Percentiles rank a stretch among this genome's conserved stretches.
Evolutionary conservation across 1,140 invertebrate species (phyloP).

Genomic region (Hypsibius dujardini): DNA sequence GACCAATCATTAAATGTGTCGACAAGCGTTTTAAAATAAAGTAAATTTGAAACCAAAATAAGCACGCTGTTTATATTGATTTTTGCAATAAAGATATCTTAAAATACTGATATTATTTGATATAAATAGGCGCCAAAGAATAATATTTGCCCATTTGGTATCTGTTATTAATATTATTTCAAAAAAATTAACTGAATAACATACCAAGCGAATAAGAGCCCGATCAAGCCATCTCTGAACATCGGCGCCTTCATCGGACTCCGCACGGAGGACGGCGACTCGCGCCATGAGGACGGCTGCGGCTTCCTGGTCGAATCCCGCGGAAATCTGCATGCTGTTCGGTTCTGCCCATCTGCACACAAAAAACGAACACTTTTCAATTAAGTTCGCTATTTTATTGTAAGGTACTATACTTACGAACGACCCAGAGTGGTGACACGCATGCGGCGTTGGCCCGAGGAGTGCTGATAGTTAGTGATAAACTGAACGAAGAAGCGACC

Average conservation of each 20-base stretch:
- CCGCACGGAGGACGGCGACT: constrained; percentile 82
- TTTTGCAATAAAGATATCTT: constrained; percentile 19
- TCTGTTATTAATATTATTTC: too few relatives aligned
- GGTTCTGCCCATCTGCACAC: constrained; percentile 38
- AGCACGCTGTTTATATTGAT: too few relatives aligned
- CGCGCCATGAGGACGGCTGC: constrained; percentile 91
- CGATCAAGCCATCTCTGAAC: constrained; percentile 93
- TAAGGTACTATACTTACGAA: too few relatives aligned
- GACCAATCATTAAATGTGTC: neutral
- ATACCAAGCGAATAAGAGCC: constrained; percentile 84
- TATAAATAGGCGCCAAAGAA: too few relatives aligned
- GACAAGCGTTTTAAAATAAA: neutral
- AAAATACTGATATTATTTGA: too few relatives aligned
- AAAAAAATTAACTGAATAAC: too few relatives aligned
- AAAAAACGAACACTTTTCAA: constrained; percentile 23
- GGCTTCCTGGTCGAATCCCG: constrained; percentile 93
- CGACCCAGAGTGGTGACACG: constrained; percentile 87
- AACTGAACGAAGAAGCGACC: constrained; percentile 91
- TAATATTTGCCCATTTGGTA: too few relatives aligned
- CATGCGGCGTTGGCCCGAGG: constrained; percentile 77
- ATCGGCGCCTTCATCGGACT: constrained; percentile 77
- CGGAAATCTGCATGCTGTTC: constrained; percentile 43
- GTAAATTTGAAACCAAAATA: too few relatives aligned
- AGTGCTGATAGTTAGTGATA: constrained; percentile 94
- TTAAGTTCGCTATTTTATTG: too few relatives aligned